Percentiles rank a stretch among this genome's conserved stretches.
phyloP scores from a whole-genome alignment of 2,797 vertebrate species.

The Cheirogaleus major region DNA sequence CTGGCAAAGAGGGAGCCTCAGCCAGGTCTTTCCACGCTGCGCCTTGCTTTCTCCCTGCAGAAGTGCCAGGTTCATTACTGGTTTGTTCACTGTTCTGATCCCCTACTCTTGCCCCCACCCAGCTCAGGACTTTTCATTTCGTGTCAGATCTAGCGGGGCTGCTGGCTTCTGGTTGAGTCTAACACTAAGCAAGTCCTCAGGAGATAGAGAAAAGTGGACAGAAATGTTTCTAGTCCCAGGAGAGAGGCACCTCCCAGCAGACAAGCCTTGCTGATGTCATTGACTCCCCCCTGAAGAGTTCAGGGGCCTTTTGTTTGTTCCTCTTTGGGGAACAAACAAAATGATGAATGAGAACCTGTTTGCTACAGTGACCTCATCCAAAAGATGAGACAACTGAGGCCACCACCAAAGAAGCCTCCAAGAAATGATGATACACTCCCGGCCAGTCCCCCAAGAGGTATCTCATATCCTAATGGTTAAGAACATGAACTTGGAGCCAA shows the following conservation, averaged over 20 bases:
- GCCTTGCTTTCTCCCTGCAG: constrained; percentile 72
- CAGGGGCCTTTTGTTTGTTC: not conserved
- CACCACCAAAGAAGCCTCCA: not conserved
- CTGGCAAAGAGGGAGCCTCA: constrained; percentile 58
- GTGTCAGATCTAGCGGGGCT: not conserved
- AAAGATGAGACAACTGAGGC: not conserved
- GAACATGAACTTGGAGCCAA: not conserved
- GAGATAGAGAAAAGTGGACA: not conserved
- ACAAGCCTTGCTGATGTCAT: not conserved
- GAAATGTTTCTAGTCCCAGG: not conserved
- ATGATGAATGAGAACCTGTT: not conserved
- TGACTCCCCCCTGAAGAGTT: not conserved
- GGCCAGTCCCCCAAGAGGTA: not conserved
- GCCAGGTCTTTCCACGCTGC: constrained; percentile 66
- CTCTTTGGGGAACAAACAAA: not conserved
- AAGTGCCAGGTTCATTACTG: constrained; percentile 44
- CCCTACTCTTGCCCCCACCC: not conserved
- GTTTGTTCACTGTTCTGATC: constrained; percentile 14
- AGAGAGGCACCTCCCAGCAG: not conserved
- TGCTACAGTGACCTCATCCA: not conserved
- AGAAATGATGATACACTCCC: not conserved
- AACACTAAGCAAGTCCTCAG: not conserved
- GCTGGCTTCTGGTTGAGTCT: not conserved
- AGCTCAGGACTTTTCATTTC: not conserved
- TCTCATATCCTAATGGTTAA: not conserved